These are phyloP conservation scores for Stramonita haemastoma DNA, from an alignment of 2,888 invertebrate species.

Conservation along the genomic window DNA sequence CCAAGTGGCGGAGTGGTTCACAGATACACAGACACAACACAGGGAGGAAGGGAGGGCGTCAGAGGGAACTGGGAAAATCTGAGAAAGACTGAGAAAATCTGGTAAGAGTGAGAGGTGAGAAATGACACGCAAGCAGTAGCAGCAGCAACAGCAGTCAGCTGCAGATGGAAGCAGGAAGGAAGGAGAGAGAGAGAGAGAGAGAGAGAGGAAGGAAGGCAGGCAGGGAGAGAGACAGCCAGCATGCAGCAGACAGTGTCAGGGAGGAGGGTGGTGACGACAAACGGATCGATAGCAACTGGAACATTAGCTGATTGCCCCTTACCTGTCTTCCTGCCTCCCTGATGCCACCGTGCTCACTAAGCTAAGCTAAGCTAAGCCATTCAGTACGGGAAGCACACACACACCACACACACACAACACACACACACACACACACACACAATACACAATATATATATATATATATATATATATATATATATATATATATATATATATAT, in stretches of 20 bases:
- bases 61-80: no score
- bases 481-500: no score
- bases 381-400: background rate
- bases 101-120: background rate
- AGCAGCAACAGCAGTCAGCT: no score
- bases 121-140: no score
- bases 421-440: background rate
- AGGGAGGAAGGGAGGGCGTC: no score
- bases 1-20: no score
- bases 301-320: background rate
- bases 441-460: background rate
- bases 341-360: background rate
- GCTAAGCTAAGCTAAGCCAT: no score
- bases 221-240: background rate
- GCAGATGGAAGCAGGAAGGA: background rate
- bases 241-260: background rate
- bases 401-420: background rate
- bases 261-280: background rate
- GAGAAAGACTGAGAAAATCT: no score
- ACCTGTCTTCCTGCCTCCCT: background rate
- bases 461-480: background rate
- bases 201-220: background rate
- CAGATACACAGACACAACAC: no score
- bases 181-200: background rate
- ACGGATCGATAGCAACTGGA: conserved; percentile 5